Conservation (phyloP, 2,797 vertebrate species). For the Bothrops alternatus region DNA sequence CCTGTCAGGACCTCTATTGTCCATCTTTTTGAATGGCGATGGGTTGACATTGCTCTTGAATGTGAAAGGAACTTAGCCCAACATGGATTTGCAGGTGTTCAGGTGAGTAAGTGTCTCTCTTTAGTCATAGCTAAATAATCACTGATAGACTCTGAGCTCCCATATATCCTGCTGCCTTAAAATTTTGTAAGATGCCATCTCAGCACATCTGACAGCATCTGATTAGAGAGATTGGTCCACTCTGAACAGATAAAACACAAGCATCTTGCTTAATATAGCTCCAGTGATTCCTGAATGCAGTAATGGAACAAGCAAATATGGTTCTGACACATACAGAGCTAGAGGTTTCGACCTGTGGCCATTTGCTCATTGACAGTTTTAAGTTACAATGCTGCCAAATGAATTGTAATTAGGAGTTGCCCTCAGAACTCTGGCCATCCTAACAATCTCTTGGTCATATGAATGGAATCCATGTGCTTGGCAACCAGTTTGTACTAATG, state of each 20-base stretch:
- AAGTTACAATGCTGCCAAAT: neutral
- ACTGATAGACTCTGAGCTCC: neutral
- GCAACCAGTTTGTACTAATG: neutral
- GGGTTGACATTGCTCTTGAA: conserved; percentile 83
- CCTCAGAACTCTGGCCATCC: neutral
- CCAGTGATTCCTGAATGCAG: neutral
- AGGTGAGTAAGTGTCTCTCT: conserved; percentile 72
- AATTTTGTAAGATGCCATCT: neutral
- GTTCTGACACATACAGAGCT: neutral
- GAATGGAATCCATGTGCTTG: neutral
- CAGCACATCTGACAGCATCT: neutral
- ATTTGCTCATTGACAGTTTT: neutral
- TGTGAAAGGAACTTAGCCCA: conserved; percentile 84
- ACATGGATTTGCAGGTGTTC: conserved; percentile 86
- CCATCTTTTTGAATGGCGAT: conserved; percentile 91
- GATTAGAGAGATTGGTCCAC: neutral
- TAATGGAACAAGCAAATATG: neutral
- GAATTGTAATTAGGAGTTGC: neutral
- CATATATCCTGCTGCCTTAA: neutral
- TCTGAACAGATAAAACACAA: neutral
- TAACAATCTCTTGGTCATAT: neutral
- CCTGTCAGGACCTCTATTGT: conserved; percentile 79
- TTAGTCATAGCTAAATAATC: neutral
- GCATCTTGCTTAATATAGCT: neutral
- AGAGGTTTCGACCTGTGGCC: neutral